Base-by-base conservation (phyloP, 2,797 vertebrate genomes). In the Chaetophractus vellerosus region DNA sequence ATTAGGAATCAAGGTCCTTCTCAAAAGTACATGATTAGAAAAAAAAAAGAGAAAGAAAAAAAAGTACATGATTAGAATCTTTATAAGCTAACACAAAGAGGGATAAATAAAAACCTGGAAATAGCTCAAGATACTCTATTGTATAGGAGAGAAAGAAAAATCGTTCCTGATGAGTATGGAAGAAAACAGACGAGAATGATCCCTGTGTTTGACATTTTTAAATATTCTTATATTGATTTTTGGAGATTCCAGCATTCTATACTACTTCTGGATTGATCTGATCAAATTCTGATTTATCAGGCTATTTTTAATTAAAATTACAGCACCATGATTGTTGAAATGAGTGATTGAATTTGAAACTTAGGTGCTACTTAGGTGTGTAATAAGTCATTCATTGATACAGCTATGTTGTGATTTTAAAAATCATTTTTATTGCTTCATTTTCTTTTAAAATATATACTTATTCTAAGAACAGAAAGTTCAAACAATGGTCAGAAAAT, bases 141-240 rank as follows among this genome's bases (percentile, higher is more conserved):
- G 92, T 96, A 88, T 50, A 96, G 64, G 87, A 93, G 93, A 95
- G 91, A 12, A 87, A 96, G 87, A 96, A 95, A 97, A 97, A 97
- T 97, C 84, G 90, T 81, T 96, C 92, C 94, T 96, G 97, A 97
- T 96, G 76, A 90, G 63, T 94, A 90, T 93, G 72, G 96, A 97
- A 97, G 96, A 96, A 98, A 98, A 96, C 81, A 95, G 96, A 98
- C 96, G 96, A 97, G 98, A 97, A 97, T 98, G 96, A 98, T 97
- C 80, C 97, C 95, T 97, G 93, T 98, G 97, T 98, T 98, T 98
- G 98, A 98, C 95, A 59, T 98, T 98, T 98, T 97, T 98, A 98
- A 98, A 98, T 98, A 98, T 98, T 98, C 98, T 97, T 69, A 75
- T 93, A 98, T 99, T 52, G 98, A 98, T 99, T 98, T 98, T 98